Conservation (phyloP, 2,797 vertebrate genomes). For the Agapornis canus region DNA sequence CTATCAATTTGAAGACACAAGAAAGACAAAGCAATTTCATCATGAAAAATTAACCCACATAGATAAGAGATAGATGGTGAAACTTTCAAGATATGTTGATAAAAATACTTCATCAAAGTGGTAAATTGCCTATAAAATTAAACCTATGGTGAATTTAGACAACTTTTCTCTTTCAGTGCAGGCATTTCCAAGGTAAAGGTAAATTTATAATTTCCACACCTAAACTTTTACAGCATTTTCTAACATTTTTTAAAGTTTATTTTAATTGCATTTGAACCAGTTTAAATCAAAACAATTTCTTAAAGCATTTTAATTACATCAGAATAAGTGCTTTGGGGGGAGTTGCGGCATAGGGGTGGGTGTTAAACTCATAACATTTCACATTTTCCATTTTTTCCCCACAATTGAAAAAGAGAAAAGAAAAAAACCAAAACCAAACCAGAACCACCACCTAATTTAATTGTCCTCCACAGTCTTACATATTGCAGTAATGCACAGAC, state of each 20-base stretch:
- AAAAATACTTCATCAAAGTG: not conserved
- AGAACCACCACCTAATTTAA: not conserved
- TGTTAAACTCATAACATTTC: not conserved
- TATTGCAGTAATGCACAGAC: not conserved
- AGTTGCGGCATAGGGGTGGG: not conserved
- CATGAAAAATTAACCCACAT: conserved; percentile 54
- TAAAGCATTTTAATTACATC: not conserved
- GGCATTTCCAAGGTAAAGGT: not conserved
- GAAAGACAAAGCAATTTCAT: conserved; percentile 63
- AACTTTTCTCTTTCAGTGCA: not conserved
- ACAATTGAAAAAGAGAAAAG: too few relatives aligned
- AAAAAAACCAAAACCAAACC: accelerated
- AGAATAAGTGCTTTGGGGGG: not conserved
- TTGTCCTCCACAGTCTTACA: not conserved
- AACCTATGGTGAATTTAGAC: not conserved
- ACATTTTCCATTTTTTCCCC: not conserved
- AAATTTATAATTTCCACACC: not conserved
- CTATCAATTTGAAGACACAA: conserved; percentile 51
- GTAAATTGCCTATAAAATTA: not conserved
- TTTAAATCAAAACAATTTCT: not conserved
- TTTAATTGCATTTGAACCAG: not conserved
- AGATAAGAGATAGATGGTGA: conserved; percentile 32
- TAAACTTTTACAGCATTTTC: not conserved
- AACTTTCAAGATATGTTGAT: not conserved
- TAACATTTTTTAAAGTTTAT: not conserved